Conservation (phyloP, 2,888 invertebrate species). For the Palloptera scutellata region DNA sequence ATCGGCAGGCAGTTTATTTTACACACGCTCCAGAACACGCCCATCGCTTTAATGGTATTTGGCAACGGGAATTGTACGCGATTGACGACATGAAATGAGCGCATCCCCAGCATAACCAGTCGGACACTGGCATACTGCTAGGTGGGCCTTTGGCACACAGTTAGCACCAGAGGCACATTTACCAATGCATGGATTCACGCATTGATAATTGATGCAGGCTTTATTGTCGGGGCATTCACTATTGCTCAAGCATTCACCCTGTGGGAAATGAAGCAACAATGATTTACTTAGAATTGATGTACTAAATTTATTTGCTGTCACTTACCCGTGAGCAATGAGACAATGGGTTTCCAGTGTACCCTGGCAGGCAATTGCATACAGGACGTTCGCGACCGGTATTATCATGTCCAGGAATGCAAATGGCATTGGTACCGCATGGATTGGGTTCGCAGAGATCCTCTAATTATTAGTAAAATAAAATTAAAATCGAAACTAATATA, state of each 20-base stretch:
- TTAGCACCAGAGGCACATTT: slow-evolving; percentile 81
- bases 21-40: background rate
- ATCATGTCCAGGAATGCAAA: slow-evolving; percentile 84
- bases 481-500: background rate
- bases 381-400: slow-evolving; percentile 82
- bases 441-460: slow-evolving; percentile 86
- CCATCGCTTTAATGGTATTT: slow-evolving; percentile 46
- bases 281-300: slow-evolving; percentile 8
- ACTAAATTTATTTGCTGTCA: slow-evolving; percentile 8
- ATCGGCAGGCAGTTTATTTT: too few relatives aligned
- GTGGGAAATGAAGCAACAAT: slow-evolving; percentile 38
- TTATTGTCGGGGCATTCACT: slow-evolving; percentile 77
- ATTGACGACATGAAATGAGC: slow-evolving; percentile 68
- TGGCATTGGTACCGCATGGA: slow-evolving; percentile 76
- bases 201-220: slow-evolving; percentile 80
- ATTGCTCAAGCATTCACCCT: slow-evolving; percentile 83
- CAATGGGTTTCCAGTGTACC: slow-evolving; percentile 81
- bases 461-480: slow-evolving; percentile 52
- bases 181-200: slow-evolving; percentile 78
- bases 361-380: slow-evolving; percentile 83
- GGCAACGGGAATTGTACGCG: slow-evolving; percentile 60
- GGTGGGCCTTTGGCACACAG: slow-evolving; percentile 78
- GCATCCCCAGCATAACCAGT: slow-evolving; percentile 72
- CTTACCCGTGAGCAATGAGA: slow-evolving; percentile 72
- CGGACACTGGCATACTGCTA: slow-evolving; percentile 84